These are phyloP conservation scores for Aviceda subcristata DNA, from an alignment of 2,113 vertebrate species.

Conservation along the genomic window DNA sequence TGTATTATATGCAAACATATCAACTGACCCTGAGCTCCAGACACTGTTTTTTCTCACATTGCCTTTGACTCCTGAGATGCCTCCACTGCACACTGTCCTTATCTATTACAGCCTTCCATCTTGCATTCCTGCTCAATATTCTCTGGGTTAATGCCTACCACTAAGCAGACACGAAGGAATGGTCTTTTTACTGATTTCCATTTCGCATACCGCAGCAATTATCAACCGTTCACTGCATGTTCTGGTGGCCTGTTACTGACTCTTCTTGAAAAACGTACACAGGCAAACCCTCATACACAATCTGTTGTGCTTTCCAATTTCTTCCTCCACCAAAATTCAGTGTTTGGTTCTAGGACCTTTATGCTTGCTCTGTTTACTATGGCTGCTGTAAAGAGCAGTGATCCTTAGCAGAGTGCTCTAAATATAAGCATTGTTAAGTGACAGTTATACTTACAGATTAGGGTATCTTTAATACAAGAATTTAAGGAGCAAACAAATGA, in stretches of 20 bases:
- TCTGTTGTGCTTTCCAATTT: rapidly evolving
- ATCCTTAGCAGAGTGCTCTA: not conserved
- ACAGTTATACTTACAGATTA: not conserved
- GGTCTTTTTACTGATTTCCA: rapidly evolving
- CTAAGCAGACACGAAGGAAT: not conserved
- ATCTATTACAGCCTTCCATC: not conserved
- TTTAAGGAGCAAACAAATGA: not conserved
- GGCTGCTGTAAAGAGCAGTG: not conserved
- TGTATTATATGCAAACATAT: rapidly evolving
- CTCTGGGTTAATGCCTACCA: not conserved
- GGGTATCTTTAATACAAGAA: not conserved
- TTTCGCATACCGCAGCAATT: not conserved
- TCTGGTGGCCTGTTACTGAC: not conserved
- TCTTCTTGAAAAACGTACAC: rapidly evolving
- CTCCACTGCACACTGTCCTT: not conserved
- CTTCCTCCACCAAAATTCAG: not conserved
- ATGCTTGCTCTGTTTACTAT: rapidly evolving
- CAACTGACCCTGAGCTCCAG: not conserved
- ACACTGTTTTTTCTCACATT: not conserved
- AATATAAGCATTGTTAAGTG: not conserved
- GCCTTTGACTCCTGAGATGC: not conserved
- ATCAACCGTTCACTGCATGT: rapidly evolving
- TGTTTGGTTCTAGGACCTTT: not conserved
- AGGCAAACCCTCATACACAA: not conserved
- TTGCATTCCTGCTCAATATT: not conserved